phyloP scores from a whole-genome alignment of 2,888 invertebrate species.

The Polymixis flavicincta region DNA sequence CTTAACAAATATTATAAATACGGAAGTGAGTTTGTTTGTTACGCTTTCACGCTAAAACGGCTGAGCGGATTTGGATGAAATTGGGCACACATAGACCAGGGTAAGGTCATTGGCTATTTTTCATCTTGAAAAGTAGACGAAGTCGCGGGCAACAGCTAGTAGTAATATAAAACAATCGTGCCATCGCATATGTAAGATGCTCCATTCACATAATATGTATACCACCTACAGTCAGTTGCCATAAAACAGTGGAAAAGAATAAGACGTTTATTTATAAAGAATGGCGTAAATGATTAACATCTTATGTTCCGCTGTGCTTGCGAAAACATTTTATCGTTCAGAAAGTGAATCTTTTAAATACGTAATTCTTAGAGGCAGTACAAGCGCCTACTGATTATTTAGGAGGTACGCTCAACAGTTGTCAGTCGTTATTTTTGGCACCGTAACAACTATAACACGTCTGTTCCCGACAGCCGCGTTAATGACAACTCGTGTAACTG shows the following conservation, averaged over 20 bases:
- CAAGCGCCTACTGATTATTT: constrained; percentile 46
- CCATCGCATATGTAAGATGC: neutral
- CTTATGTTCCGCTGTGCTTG: constrained; percentile 11
- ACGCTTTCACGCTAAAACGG: no score
- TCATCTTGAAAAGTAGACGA: no score
- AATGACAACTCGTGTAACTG: constrained; percentile 38
- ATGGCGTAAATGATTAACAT: neutral
- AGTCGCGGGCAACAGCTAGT: no score
- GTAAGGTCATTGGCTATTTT: no score
- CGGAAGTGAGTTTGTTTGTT: no score
- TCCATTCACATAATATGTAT: neutral
- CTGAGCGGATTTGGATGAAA: no score
- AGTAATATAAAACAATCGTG: neutral
- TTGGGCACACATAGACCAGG: no score
- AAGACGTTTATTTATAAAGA: neutral
- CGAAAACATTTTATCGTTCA: constrained; percentile 4
- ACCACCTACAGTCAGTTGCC: neutral
- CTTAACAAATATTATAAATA: no score
- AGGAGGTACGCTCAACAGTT: constrained; percentile 42
- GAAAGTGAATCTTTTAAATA: constrained; percentile 24
- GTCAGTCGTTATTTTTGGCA: constrained; percentile 49
- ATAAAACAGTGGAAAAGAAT: neutral
- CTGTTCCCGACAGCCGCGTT: constrained; percentile 27
- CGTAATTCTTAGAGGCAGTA: constrained; percentile 24
- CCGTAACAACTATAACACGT: constrained; percentile 45